Conservation (phyloP, 2,888 invertebrate genomes). For the Steinernema scapterisci region DNA sequence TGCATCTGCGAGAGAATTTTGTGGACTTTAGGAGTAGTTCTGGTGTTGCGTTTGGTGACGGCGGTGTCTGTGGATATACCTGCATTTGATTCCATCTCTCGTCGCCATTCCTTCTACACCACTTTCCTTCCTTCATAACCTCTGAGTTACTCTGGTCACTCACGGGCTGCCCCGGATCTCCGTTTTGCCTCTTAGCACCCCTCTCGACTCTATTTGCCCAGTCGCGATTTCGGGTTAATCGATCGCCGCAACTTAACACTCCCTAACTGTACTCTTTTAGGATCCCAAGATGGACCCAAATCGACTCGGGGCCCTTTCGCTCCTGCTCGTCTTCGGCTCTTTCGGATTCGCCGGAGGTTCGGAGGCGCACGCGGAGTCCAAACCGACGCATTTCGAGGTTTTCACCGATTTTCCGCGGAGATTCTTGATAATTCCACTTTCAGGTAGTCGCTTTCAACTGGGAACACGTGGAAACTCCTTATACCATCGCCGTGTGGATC, state of each 20-base stretch:
- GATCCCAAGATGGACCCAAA: conserved; percentile 4
- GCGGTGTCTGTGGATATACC: too few species aligned
- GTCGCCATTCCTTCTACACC: too few species aligned
- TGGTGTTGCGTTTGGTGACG: too few species aligned
- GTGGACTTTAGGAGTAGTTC: too few species aligned
- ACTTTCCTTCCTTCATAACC: too few species aligned
- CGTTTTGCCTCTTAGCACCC: neutral
- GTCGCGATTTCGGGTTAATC: neutral
- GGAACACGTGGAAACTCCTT: conserved; percentile 47
- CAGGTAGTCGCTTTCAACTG: conserved; percentile 38
- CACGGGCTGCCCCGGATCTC: too few species aligned
- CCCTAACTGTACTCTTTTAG: neutral
- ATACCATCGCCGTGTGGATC: conserved; percentile 46
- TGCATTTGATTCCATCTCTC: too few species aligned
- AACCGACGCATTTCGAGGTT: conserved; percentile 20
- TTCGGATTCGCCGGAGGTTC: neutral
- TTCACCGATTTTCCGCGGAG: neutral
- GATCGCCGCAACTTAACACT: neutral
- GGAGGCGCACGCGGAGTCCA: conserved; percentile 1
- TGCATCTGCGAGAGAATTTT: too few species aligned
- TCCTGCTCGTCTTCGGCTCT: neutral
- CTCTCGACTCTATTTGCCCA: neutral
- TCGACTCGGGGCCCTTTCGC: neutral
- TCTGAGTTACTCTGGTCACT: too few species aligned
- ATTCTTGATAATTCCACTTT: neutral